Percentiles rank a stretch among this genome's conserved stretches.
These are phyloP conservation scores for Cynopterus sphinx DNA, from an alignment of 2,797 vertebrate species.

Conservation along the genomic window DNA sequence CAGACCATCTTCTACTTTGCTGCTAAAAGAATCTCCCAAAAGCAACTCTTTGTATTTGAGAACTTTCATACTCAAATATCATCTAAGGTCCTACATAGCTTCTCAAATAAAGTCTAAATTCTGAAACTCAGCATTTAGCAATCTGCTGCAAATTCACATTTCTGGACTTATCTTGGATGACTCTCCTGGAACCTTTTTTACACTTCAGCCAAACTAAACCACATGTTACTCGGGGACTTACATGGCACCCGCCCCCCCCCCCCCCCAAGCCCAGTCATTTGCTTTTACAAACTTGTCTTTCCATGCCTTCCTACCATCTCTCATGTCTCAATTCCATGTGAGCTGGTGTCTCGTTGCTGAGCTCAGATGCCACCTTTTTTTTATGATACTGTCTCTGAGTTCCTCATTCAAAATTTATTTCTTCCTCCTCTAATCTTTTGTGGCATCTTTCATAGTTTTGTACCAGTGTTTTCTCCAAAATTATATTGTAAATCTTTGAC, in stretches of 20 bases:
- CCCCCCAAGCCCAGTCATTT: not conserved
- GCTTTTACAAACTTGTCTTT: not conserved
- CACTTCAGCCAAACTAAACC: not conserved
- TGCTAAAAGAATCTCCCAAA: not conserved
- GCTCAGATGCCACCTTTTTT: not conserved
- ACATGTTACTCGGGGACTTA: not conserved
- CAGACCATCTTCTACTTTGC: not conserved
- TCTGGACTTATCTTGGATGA: not conserved
- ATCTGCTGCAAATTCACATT: not conserved
- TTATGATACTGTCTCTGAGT: not conserved
- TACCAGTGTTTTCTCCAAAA: not conserved
- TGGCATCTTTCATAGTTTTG: not conserved
- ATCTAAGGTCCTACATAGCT: not conserved
- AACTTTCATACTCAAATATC: not conserved
- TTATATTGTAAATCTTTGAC: not conserved
- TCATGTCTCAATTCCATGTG: not conserved
- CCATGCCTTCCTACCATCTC: not conserved
- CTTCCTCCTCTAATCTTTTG: not conserved
- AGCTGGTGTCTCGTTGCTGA: not conserved
- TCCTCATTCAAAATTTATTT: not conserved
- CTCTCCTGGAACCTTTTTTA: not conserved
- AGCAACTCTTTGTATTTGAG: not conserved
- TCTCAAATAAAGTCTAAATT: not conserved
- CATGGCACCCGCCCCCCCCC: rapidly evolving
- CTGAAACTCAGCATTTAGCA: not conserved